Base-by-base conservation (phyloP, 30 jellyfish, hydroid and myxozoan genomes). In the Aurelia aurita region DNA sequence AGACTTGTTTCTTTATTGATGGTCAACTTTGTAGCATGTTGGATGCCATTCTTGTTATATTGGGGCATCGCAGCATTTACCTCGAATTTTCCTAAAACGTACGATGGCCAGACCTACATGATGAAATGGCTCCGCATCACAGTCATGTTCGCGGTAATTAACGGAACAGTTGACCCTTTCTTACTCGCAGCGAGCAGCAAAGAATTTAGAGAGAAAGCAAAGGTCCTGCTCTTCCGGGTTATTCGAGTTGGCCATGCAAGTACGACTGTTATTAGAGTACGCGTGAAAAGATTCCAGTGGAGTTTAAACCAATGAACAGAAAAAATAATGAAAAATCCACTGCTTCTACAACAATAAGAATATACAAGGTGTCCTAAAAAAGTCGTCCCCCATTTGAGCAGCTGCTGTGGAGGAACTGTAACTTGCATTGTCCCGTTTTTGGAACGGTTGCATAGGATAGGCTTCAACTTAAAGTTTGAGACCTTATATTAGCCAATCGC, bases 21-120 rank as follows among this genome's bases (percentile, higher is more conserved):
- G 32, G 85, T 77, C 2, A 86, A 86, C 71, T 86, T 86, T 47
- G 82, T 86, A 10, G 59, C 63, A 2, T 86, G 95, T 54, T 86
- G 95, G 95, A 65, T 80, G 26, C 95, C 95, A 27, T 86, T 86
- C 47, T 79, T 86, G 27, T 29, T 86, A 0, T 86, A 86, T 59
- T 86, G 95, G 95, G 95, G 89, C 22, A 49, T 86, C 28, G 77
- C 70, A 11, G 58, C 89, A 23, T 73, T 73, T 58, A 86, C 64
- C 22, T 65, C 80, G n/a, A 45, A 31, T 2, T 86, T 86, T 29
- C 89, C 95, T 5, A 57, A 73, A n/a, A 86, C 89, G 14, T 70
- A 54, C 69, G 85, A 63, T 53, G 95, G 95, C n/a, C 95, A 73
- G 45, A 66, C 78, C 1, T 26, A 28, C 22, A 81, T 74, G 39